Conservation (phyloP, 2,113 vertebrate species). For the Dendropsophus ebraccatus region DNA sequence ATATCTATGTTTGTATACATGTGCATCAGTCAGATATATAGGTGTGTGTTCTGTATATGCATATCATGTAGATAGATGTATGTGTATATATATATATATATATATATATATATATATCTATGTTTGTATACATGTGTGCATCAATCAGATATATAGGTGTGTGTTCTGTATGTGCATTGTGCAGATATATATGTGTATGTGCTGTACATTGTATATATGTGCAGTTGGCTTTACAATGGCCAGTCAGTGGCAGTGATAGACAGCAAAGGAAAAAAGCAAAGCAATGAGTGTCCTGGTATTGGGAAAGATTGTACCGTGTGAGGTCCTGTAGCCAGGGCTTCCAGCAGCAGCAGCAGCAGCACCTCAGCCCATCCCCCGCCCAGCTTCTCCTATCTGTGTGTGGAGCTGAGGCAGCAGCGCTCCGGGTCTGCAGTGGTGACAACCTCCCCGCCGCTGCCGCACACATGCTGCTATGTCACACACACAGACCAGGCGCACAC, state of each 20-base stretch:
- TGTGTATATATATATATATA: no score
- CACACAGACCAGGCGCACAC: not conserved
- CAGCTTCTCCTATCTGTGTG: slow-evolving; percentile 29
- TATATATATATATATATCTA: no score
- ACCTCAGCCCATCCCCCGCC: slow-evolving; percentile 46
- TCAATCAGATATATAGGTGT: no score
- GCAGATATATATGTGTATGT: not conserved
- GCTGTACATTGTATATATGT: not conserved
- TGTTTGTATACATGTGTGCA: no score
- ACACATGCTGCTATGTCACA: slow-evolving; percentile 1
- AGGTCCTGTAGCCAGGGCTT: slow-evolving; percentile 50
- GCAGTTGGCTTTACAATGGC: not conserved
- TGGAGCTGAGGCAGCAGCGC: slow-evolving; percentile 42
- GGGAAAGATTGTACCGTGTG: slow-evolving; percentile 54
- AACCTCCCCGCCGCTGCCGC: not conserved
- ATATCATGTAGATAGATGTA: no score
- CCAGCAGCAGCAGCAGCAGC: slow-evolving; percentile 54
- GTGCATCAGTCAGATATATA: no score
- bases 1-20: no score
- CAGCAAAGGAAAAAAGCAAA: slow-evolving; percentile 42
- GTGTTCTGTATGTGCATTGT: no score
- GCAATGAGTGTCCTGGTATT: not conserved
- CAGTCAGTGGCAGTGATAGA: not conserved
- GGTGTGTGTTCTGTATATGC: no score
- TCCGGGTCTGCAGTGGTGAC: slow-evolving; percentile 20